These are phyloP conservation scores for Meleagris gallopavo DNA, from an alignment of 2,113 vertebrate species.

Conservation along the genomic window DNA sequence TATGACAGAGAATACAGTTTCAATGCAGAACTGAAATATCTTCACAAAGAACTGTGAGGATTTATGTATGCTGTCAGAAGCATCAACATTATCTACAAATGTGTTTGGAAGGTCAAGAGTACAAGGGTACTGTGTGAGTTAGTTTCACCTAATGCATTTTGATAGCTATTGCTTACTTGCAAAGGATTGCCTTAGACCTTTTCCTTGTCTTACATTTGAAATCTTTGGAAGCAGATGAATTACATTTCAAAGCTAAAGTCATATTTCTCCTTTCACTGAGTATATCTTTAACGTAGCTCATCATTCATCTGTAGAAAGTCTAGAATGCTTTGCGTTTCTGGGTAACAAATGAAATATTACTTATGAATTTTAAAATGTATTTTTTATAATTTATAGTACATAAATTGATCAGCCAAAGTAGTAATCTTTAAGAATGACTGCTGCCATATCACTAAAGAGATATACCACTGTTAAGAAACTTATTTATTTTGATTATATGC, in stretches of 20 bases:
- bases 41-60: background rate
- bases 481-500: background rate
- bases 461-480: background rate
- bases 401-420: background rate
- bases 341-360: background rate
- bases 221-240: background rate
- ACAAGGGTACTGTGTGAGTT: background rate
- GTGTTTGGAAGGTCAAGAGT: slow-evolving; percentile 17
- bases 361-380: background rate
- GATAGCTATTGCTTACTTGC: slow-evolving; percentile 3
- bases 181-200: background rate
- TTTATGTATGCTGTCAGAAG: slow-evolving; percentile 31
- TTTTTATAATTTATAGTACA: background rate
- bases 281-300: background rate
- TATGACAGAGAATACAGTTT: background rate
- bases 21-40: background rate
- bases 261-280: background rate
- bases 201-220: background rate
- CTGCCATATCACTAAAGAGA: background rate
- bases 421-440: background rate
- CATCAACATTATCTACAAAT: slow-evolving; percentile 15
- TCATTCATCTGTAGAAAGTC: background rate
- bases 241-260: background rate
- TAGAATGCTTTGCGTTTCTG: background rate
- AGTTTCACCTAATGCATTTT: slow-evolving; percentile 20